Conservation (phyloP, 2,797 vertebrate species). For the Myoxocephalus aenaeus region DNA sequence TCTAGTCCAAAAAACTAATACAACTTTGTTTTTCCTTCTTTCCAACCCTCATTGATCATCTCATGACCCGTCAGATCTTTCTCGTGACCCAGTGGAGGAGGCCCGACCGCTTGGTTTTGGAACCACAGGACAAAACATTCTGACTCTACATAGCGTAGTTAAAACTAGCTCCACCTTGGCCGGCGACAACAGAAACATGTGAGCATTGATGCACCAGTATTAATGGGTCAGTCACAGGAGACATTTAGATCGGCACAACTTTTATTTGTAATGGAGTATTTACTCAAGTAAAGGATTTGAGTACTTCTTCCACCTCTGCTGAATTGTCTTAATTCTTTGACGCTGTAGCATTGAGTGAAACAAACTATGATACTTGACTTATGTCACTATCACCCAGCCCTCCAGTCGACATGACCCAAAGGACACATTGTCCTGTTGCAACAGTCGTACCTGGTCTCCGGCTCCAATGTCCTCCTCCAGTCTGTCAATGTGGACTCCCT, state of each 20-base stretch:
- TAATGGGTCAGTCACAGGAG: not conserved
- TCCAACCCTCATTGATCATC: not conserved
- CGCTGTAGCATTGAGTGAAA: not conserved
- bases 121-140: not conserved
- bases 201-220: not conserved
- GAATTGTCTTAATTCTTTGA: not conserved
- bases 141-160: not conserved
- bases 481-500: conserved; percentile 94
- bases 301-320: not conserved
- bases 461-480: conserved; percentile 95
- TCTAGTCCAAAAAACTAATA: not conserved
- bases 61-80: not conserved
- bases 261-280: not conserved
- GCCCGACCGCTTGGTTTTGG: not conserved
- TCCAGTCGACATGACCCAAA: conserved; percentile 4
- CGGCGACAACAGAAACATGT: not conserved
- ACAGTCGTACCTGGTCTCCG: conserved; percentile 92
- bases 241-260: not conserved
- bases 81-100: not conserved
- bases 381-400: not conserved
- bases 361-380: not conserved
- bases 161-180: not conserved
- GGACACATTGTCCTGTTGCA: not conserved
- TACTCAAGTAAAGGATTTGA: not conserved
- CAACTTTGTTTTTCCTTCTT: not conserved